Evolutionary conservation across 2,888 invertebrate species (phyloP).

Genomic region (Xanthorhoe spadicearia): DNA sequence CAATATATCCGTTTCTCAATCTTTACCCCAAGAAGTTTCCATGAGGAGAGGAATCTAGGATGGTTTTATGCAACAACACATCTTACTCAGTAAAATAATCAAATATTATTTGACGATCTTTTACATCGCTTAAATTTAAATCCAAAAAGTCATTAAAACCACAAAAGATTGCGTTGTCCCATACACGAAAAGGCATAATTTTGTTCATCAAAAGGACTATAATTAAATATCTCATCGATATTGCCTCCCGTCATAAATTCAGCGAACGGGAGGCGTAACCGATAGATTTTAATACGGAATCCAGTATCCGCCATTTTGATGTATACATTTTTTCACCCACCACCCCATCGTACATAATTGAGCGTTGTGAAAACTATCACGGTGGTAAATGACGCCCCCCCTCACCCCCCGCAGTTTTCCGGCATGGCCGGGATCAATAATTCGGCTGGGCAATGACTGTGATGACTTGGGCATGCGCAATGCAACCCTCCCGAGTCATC

Average conservation of each 20-base stretch:
- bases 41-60: slow-evolving; percentile 14
- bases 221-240: slow-evolving; percentile 66
- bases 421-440: slow-evolving; percentile 84
- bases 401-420: slow-evolving; percentile 71
- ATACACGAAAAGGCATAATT: slow-evolving; percentile 29
- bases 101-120: not conserved
- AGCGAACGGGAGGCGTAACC: slow-evolving; percentile 65
- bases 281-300: slow-evolving; percentile 81
- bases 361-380: slow-evolving; percentile 84
- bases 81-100: not conserved
- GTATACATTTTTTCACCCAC: slow-evolving; percentile 72
- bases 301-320: slow-evolving; percentile 78
- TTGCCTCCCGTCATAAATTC: slow-evolving; percentile 65
- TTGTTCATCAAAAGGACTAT: slow-evolving; percentile 43
- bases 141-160: slow-evolving; percentile 15
- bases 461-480: slow-evolving; percentile 82
- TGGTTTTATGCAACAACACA: slow-evolving; percentile 32
- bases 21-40: too few relatives aligned
- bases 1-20: too few relatives aligned
- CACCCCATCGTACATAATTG: slow-evolving; percentile 76
- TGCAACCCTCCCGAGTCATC: slow-evolving; percentile 66
- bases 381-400: slow-evolving; percentile 76
- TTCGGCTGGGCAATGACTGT: slow-evolving; percentile 84
- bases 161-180: slow-evolving; percentile 8
- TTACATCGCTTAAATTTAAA: slow-evolving; percentile 1